These are phyloP conservation scores for Branchipolynoe longqiensis DNA, from an alignment of 2,888 invertebrate species.

Conservation along the genomic window DNA sequence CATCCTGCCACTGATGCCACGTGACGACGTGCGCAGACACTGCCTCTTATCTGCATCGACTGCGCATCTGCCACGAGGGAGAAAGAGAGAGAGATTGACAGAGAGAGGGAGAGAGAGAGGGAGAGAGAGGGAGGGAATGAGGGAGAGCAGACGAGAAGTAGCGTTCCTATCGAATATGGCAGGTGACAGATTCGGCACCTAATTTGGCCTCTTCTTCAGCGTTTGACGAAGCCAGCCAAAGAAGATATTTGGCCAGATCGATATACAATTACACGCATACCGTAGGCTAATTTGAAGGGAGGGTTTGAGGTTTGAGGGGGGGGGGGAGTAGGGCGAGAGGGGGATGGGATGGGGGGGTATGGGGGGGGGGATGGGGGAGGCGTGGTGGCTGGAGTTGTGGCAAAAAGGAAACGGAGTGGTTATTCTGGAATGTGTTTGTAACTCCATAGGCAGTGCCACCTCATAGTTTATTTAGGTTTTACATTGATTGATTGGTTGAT, in stretches of 20 bases:
- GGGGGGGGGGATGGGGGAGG: slow-evolving; percentile 7
- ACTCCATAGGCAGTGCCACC: too few relatives aligned
- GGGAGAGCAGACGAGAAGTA: background rate
- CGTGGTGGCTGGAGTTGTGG: too few relatives aligned
- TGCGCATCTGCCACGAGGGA: slow-evolving; percentile 7
- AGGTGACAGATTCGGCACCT: slow-evolving; percentile 29
- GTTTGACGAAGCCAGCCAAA: background rate
- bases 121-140: too few relatives aligned
- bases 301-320: too few relatives aligned
- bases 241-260: slow-evolving; percentile 37
- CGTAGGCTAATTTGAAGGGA: slow-evolving; percentile 38
- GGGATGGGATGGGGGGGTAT: background rate
- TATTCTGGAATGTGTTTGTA: too few relatives aligned
- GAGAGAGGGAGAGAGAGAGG: too few relatives aligned
- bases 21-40: background rate
- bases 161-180: background rate
- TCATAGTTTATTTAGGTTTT: too few relatives aligned
- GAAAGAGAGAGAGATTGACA: too few relatives aligned
- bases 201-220: slow-evolving; percentile 28
- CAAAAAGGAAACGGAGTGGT: too few relatives aligned
- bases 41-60: slow-evolving; percentile 23
- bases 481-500: too few relatives aligned
- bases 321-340: background rate
- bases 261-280: slow-evolving; percentile 43
- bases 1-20: background rate